A percentile compares a stretch with the other conserved stretches of the same genome.
These are phyloP conservation scores for Danio jaintianensis DNA, from an alignment of 2,797 vertebrate species.

Conservation along the genomic window DNA sequence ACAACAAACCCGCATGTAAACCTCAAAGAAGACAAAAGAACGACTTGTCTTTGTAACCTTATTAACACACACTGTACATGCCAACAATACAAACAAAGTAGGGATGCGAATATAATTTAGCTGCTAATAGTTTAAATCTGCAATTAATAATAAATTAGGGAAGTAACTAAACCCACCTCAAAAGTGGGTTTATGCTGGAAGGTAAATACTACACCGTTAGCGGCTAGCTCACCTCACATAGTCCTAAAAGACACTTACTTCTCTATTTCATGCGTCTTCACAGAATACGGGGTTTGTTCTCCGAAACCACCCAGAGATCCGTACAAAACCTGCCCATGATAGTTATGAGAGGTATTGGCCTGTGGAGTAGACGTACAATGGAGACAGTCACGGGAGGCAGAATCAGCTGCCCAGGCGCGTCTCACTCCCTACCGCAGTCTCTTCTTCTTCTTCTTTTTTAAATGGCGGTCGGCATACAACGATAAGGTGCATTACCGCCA, in stretches of 20 bases:
- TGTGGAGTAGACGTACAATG: background rate
- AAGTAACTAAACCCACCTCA: background rate
- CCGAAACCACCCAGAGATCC: background rate
- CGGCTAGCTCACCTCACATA: constrained; percentile 22
- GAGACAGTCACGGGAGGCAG: background rate
- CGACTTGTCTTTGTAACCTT: background rate
- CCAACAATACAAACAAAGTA: background rate
- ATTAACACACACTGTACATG: background rate
- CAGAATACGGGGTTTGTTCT: background rate
- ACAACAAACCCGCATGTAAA: background rate
- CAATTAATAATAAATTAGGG: background rate
- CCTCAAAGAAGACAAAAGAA: constrained; percentile 17
- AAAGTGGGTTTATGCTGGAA: background rate
- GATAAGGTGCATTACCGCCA: too few species aligned
- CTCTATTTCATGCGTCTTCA: constrained; percentile 16
- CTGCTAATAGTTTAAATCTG: background rate
- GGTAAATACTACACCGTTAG: constrained; percentile 15
- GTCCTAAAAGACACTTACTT: background rate
- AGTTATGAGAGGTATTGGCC: background rate
- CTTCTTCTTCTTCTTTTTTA: too few species aligned
- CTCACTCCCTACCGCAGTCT: background rate
- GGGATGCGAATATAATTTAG: background rate
- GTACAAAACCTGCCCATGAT: background rate
- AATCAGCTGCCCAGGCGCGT: constrained; percentile 14
- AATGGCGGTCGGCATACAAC: too few species aligned